phyloP scores from a whole-genome alignment of 2,113 vertebrate species.

The Oncorhynchus masou region DNA sequence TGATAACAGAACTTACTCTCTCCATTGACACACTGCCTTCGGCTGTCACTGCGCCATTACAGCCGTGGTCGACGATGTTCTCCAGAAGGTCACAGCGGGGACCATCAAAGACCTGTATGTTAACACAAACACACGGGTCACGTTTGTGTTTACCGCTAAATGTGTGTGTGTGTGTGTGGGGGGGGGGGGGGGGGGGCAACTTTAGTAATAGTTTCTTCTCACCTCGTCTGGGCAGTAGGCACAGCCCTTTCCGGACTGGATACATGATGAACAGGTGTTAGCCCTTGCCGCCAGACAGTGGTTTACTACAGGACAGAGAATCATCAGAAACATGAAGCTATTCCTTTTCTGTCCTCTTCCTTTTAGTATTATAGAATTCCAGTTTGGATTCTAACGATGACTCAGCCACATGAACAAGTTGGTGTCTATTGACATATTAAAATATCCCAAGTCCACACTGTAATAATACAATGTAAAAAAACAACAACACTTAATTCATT shows the following conservation, averaged over 20 bases:
- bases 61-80: constrained; percentile 56
- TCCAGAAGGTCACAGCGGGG: constrained; percentile 67
- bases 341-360: too few relatives aligned
- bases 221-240: constrained; percentile 88
- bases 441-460: background rate
- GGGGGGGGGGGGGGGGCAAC: background rate
- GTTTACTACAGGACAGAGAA: constrained; percentile 70
- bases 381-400: too few relatives aligned
- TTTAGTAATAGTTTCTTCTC: constrained; percentile 34
- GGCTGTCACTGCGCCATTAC: constrained; percentile 22
- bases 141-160: background rate
- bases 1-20: constrained; percentile 38
- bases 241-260: constrained; percentile 79
- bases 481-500: background rate
- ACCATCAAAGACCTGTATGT: constrained; percentile 53
- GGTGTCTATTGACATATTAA: background rate
- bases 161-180: background rate
- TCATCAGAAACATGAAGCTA: too few relatives aligned
- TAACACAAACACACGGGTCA: background rate
- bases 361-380: too few relatives aligned
- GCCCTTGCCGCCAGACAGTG: constrained; percentile 75
- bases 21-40: constrained; percentile 1
- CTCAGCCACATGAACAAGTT: background rate
- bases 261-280: constrained; percentile 82
- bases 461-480: background rate